Base-by-base conservation (phyloP, 1,140 invertebrate species). In the Eueides isabella region DNA sequence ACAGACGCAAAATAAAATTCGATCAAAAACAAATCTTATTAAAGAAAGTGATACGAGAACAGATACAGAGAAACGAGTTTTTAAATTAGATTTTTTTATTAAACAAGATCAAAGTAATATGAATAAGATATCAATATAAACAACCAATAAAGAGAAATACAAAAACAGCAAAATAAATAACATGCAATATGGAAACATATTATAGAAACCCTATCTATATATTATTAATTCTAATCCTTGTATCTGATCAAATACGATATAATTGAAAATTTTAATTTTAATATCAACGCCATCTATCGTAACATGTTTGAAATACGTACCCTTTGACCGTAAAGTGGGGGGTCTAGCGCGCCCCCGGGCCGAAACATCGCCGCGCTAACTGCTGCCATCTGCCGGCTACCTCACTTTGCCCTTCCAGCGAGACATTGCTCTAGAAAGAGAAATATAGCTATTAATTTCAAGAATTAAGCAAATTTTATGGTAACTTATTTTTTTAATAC, bases 311-410 rank as follows among this genome's bases (percentile, higher is more conserved):
- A 79, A 86, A 63, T 70, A 88, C 89, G 81, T 83, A 92, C 91
- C 87, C 91, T 85, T 79, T 92, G 91, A 69, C 82, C 85, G 80
- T 90, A 91, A 83, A 87, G 88, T 72, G 88, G 88, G 84, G 89
- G 88, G 83, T 91, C 89, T 76, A 89, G 82, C 77, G 83, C 84
- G 84, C 86, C 89, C 89, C 91, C 90, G 70, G 91, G 89, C 80
- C 91, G 91, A 82, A 87, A 91, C 91, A 92, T 92, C 86, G 90
- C 90, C 91, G 91, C 83, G 79, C 89, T 90, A 41, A 87, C 91
- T 88, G 87, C 89, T 91, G 91, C 91, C 91, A 92, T 92, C 91
- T 92, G 89, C 84, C 82, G 82, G 89, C 91, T 92, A 92, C 89
- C 91, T 92, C 81, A 91, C 84, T 81, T 85, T 91, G 62, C 89